Conservation (phyloP, 1,140 invertebrate genomes). For the Campodea augens region DNA sequence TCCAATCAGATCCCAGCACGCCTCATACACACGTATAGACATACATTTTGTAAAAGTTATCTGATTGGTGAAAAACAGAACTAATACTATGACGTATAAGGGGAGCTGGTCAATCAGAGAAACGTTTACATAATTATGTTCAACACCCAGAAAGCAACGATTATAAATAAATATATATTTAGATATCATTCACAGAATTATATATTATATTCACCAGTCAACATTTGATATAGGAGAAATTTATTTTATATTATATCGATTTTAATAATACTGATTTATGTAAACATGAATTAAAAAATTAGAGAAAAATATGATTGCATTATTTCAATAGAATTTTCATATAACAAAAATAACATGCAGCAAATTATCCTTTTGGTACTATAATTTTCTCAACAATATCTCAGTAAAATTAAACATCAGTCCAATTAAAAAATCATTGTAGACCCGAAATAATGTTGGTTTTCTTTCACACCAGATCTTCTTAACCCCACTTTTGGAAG, state of each 20-base stretch:
- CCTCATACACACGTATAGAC: not conserved
- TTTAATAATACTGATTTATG: not conserved
- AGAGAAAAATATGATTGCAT: not conserved
- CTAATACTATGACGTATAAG: not conserved
- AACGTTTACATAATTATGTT: no score
- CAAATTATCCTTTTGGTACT: not conserved
- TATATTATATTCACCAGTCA: no score
- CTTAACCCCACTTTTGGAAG: conserved; percentile 65
- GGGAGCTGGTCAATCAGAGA: not conserved
- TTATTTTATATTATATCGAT: not conserved
- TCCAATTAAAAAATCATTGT: no score
- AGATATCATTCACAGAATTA: no score
- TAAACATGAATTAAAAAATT: not conserved
- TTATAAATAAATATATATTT: no score
- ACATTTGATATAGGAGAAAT: not conserved
- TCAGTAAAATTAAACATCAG: no score
- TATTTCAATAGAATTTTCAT: not conserved
- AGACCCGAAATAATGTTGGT: not conserved
- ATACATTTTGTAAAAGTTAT: not conserved
- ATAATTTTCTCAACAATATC: not conserved
- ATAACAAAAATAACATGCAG: not conserved
- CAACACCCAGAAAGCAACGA: not conserved
- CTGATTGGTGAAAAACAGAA: not conserved
- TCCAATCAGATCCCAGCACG: not conserved
- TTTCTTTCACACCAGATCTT: not conserved